A percentile compares a stretch with the other conserved stretches of the same genome.
Evolutionary conservation across 2,888 invertebrate species (phyloP).

Genomic region (Campoletis raptor): DNA sequence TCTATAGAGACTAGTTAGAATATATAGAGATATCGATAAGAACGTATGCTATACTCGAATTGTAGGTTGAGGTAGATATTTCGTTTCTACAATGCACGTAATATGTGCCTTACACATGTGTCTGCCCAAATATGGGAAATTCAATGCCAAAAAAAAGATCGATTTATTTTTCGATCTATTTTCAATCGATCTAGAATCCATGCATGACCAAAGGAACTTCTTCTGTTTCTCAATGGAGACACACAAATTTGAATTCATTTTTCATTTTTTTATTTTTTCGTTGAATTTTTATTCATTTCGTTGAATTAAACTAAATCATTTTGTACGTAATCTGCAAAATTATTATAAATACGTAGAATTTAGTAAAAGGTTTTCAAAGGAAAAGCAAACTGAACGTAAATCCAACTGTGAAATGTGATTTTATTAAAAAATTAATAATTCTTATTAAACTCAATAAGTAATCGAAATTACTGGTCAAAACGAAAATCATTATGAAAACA

Average conservation of each 20-base stretch:
- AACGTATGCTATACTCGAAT: conserved; percentile 56
- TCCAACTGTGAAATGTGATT: not conserved
- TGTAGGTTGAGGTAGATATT: conserved; percentile 77
- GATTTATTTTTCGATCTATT: not conserved
- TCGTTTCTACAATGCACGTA: conserved; percentile 80
- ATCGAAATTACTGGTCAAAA: no score
- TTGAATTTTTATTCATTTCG: no score
- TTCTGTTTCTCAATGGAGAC: not conserved
- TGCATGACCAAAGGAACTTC: not conserved
- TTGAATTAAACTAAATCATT: no score
- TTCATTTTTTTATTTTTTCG: not conserved
- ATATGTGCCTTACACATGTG: conserved; percentile 42
- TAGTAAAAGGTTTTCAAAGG: no score
- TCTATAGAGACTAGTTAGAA: not conserved
- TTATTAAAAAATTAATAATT: no score
- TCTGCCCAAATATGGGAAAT: conserved; percentile 20
- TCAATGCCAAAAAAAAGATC: not conserved
- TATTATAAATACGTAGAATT: no score
- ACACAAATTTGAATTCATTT: not conserved
- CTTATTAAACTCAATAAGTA: no score
- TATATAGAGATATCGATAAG: conserved; percentile 37
- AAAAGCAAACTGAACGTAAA: not conserved
- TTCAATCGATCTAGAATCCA: not conserved
- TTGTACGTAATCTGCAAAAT: no score
- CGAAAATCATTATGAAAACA: no score